A percentile compares a stretch with the other conserved stretches of the same genome.
Conservation (phyloP, 2,113 vertebrate species). For the Jaculus jaculus region DNA sequence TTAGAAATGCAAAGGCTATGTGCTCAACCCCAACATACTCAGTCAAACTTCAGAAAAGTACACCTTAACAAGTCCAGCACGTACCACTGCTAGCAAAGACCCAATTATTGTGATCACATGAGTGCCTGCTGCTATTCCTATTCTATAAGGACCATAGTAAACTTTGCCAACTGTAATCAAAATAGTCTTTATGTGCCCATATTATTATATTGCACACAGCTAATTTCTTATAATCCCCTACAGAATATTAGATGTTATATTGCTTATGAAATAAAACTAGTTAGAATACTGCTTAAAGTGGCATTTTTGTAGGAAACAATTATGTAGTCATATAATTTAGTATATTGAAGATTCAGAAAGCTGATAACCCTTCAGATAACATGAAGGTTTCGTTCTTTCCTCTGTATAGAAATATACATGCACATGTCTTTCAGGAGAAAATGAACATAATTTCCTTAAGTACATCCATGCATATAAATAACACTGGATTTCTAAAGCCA, state of each 20-base stretch:
- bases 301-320: neutral
- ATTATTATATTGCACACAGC: neutral
- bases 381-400: neutral
- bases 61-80: no score
- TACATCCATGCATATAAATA: slow-evolving; percentile 11
- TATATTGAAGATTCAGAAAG: neutral
- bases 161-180: neutral
- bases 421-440: neutral
- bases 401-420: neutral
- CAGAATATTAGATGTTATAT: neutral
- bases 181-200: neutral
- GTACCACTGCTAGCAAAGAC: neutral
- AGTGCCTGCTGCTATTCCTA: neutral
- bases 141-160: neutral
- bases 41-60: neutral
- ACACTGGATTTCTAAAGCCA: neutral
- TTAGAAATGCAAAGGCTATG: neutral
- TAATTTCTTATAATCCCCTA: neutral
- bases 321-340: neutral
- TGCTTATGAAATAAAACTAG: neutral
- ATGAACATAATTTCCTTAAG: neutral
- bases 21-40: neutral
- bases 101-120: neutral
- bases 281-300: slow-evolving; percentile 5
- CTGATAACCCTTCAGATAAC: neutral